A percentile compares a stretch with the other conserved stretches of the same genome.
phyloP scores from a whole-genome alignment of 2,888 invertebrate genomes.

The Diaperis boleti region DNA sequence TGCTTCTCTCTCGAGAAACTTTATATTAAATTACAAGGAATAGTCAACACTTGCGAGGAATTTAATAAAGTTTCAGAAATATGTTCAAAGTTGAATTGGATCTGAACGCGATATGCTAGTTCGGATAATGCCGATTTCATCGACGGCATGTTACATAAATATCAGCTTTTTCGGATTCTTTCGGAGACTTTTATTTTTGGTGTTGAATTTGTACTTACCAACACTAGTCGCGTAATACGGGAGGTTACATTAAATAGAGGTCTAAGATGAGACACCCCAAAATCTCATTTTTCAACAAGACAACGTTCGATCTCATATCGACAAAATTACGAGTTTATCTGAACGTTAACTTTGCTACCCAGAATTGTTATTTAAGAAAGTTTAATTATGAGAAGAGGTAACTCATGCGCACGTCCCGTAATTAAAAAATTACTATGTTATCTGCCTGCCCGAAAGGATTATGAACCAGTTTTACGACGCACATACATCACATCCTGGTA shows the following conservation, averaged over 20 bases:
- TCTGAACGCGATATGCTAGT: not conserved
- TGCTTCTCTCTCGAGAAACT: not conserved
- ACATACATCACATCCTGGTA: constrained; percentile 35
- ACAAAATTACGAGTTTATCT: no score
- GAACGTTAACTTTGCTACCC: no score
- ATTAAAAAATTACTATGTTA: constrained; percentile 34
- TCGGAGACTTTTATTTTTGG: no score
- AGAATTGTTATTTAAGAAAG: no score
- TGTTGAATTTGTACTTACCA: no score
- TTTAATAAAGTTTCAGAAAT: constrained; percentile 14
- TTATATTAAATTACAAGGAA: constrained; percentile 10
- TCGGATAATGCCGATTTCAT: not conserved
- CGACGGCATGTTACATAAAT: not conserved
- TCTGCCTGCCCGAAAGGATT: constrained; percentile 29
- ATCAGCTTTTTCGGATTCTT: no score
- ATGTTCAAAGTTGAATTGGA: not conserved
- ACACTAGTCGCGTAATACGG: no score
- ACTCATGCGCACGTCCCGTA: constrained; percentile 3
- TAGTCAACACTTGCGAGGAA: constrained; percentile 1
- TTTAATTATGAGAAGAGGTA: no score
- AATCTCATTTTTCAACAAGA: no score
- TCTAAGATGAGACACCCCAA: no score
- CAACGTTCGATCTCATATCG: no score
- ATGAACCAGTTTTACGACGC: constrained; percentile 38
- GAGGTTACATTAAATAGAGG: no score